Evolutionary conservation across 2,797 vertebrate species (phyloP), one percentile per base, ranked within the genome.

Genomic region (Rhinella marina): DNA sequence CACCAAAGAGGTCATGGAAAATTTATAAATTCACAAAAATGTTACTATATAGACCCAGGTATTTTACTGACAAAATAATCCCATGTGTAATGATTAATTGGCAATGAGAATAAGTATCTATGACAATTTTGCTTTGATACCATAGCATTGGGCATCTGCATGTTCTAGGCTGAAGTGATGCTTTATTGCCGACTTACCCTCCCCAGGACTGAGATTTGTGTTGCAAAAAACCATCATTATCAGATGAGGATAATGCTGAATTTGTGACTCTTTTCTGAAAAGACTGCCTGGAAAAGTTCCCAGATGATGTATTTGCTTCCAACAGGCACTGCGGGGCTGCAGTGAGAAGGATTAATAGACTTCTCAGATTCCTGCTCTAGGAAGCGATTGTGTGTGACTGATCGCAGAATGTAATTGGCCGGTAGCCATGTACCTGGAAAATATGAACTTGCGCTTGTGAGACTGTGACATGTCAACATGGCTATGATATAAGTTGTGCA

Each of bases 291-390:
- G 83, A 85, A 81, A 88, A 66, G 57, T 85, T 86, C 83, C 87
- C 87, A 88, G 87, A 88, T 88, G 83, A 88, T 88, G 61, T 76
- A 77, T 85, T 81, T 85, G 83, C 78, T 86, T 88, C 83, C 84
- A 88, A 57, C 77, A 66, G 66, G 83, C 77, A 61, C 83, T 82
- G 78, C 48, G 27, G 84, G 78, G 70, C 78, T 57, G 87, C 83
- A 81, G 78, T 68, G 61, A 86, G 78, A 82, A 85, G 87, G 82
- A 88, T 88, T 88, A 88, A 88, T 88, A 81, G 83, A 88, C 87
- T 88, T 84, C 87, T 88, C 84, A 88, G 41, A 81, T 86, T 64
- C 83, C 70, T 68, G 87, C 79, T 85, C 87, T 76, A 82, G 83
- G 84, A 86, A 82, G 78, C 61, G 78, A 88, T 86, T 88, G 77